These are phyloP conservation scores for Matsumyia berberina DNA, from an alignment of 2,888 invertebrate genomes.

Conservation along the genomic window DNA sequence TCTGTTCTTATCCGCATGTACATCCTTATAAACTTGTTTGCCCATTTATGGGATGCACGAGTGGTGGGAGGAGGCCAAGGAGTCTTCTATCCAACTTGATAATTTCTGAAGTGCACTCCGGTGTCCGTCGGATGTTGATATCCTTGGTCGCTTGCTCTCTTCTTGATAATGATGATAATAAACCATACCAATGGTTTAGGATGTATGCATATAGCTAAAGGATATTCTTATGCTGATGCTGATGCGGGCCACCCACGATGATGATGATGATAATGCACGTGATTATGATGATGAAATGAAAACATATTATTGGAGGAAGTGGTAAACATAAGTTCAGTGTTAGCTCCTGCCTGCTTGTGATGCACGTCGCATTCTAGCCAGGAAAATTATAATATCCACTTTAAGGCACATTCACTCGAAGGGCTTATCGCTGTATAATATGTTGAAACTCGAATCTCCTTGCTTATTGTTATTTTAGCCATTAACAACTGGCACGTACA, in stretches of 20 bases:
- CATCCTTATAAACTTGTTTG: constrained; percentile 23
- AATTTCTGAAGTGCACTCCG: constrained; percentile 19
- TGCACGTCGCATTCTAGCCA: background rate
- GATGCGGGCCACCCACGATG: background rate
- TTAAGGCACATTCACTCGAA: constrained; percentile 9
- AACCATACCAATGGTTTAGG: constrained; percentile 1
- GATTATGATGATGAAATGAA: constrained; percentile 31
- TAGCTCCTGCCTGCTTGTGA: background rate
- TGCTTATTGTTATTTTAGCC: constrained; percentile 9
- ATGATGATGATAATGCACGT: constrained; percentile 1
- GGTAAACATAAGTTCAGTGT: constrained; percentile 16
- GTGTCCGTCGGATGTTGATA: constrained; percentile 24
- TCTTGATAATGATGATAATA: constrained; percentile 35
- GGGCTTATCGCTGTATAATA: background rate
- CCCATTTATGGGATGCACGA: constrained; percentile 19
- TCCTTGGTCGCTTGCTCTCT: constrained; percentile 5
- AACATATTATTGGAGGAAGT: constrained; percentile 27
- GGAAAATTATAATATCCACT: background rate
- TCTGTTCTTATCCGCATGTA: background rate
- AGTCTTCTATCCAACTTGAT: constrained; percentile 4
- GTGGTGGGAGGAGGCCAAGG: constrained; percentile 1
- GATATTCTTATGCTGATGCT: background rate
- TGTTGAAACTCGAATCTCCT: background rate
- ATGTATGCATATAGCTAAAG: background rate
- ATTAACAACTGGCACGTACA: constrained; percentile 21